Percentiles rank a stretch among this genome's conserved stretches.
Conservation (phyloP, 64 coral and sea anemone species). For the Dendrophyllia cribrosa region DNA sequence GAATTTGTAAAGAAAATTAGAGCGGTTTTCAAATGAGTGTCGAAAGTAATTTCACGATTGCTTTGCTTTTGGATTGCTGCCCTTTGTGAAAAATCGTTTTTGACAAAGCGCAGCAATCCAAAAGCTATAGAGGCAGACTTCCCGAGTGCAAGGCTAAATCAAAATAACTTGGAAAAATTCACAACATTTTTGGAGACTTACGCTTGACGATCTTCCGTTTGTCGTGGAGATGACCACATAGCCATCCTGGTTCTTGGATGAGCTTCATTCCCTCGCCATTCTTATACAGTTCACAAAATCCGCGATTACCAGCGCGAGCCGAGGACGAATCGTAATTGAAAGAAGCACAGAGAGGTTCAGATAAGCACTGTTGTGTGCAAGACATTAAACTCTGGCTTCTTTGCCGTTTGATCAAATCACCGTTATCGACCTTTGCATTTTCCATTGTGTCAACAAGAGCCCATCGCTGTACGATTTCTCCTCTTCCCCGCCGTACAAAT, state of each 20-base stretch:
- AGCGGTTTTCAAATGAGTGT: no score
- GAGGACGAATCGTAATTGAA: constrained; percentile 31
- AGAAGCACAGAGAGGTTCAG: background rate
- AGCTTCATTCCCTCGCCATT: background rate
- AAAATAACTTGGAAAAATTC: background rate
- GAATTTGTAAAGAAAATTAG: background rate
- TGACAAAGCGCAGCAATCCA: no score
- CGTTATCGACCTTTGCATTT: background rate
- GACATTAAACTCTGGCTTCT: background rate
- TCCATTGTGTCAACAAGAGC: constrained; percentile 14
- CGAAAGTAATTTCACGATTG: no score
- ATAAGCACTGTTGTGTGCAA: constrained; percentile 47
- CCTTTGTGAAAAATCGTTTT: no score
- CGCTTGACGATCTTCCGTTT: background rate
- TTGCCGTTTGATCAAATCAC: constrained; percentile 21
- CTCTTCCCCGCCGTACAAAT: background rate
- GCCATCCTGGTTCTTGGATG: background rate
- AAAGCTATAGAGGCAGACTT: no score
- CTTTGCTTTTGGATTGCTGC: no score
- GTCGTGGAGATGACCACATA: constrained; percentile 10
- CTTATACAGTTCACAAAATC: constrained; percentile 29
- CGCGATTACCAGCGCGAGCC: background rate
- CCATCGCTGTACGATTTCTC: background rate
- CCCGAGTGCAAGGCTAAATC: no score
- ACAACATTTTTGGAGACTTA: background rate